These are phyloP conservation scores for Scaptomyza pallida DNA, from an alignment of 1,140 invertebrate species.

Conservation along the genomic window DNA sequence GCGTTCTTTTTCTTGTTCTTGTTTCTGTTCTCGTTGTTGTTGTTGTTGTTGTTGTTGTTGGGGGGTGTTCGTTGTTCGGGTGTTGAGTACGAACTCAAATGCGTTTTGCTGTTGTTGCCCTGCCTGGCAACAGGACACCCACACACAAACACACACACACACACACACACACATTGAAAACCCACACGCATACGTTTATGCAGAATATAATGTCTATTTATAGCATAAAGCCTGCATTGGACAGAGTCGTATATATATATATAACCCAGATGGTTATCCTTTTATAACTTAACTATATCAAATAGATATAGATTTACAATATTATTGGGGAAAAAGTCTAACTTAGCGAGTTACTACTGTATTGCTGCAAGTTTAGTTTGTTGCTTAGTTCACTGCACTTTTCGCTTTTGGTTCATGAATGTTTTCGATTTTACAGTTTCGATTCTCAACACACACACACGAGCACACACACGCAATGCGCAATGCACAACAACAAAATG, in stretches of 20 bases:
- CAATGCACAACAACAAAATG: constrained; percentile 43
- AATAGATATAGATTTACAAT: no score
- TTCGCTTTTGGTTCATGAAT: not conserved
- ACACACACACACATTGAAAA: not conserved
- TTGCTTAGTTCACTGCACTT: not conserved
- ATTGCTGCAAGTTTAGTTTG: constrained; percentile 12
- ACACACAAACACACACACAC: constrained; percentile 1
- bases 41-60: not conserved
- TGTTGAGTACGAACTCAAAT: constrained; percentile 11
- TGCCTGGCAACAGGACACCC: constrained; percentile 13
- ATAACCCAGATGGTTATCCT: no score
- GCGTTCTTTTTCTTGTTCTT: not conserved
- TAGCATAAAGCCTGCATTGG: no score
- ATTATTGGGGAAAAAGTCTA: no score
- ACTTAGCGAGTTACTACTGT: no score
- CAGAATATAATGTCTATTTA: no score
- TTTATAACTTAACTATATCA: no score
- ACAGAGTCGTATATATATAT: no score
- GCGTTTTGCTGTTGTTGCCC: constrained; percentile 13
- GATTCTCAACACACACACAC: constrained; percentile 4
- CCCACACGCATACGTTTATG: no score
- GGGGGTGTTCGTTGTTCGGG: constrained; percentile 1
- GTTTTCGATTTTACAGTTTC: not conserved
- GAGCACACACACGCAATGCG: constrained; percentile 24
- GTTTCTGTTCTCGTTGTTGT: no score